Base-by-base conservation (phyloP, 2,113 vertebrate genomes). In the Laticauda laticaudata region DNA sequence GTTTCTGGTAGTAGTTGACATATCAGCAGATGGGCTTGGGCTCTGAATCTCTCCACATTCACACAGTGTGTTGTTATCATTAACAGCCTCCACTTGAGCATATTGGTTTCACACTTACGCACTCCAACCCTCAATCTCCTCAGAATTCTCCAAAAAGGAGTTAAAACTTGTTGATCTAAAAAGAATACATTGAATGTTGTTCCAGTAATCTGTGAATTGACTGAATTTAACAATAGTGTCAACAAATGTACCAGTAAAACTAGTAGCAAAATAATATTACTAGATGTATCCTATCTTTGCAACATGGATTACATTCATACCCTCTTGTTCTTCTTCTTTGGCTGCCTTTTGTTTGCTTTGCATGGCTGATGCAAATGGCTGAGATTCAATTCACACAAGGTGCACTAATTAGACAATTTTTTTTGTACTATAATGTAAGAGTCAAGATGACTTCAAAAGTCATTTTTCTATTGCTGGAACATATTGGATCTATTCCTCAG, bases 401-500 rank as follows among this genome's bases (percentile, higher is more conserved):
- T 95, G 94, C 95, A 95, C 90, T 90, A 96, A 97, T 97, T 95
- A 97, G 93, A 92, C 53, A 92, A 89, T 95, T 95, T 94, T 94
- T 69, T 95, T 94, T 94, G 86, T 88, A 94, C 53, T 75, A 88
- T 55, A 91, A 92, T 34, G 69, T 85, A 93, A 94, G 91, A 0
- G 43, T 93, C 94, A 93, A 92, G 94, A 96, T 94, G 95, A 97
- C 95, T 95, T 95, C 95, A 89, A 69, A 94, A 94, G 85, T 75
- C 93, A 92, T 96, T 95, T 61, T 56, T 91, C 94, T 89, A 14
- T 57, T 92, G 94, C 39, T 96, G 34, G 89, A 96, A 94, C 88
- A 95, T 75, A 90, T 94, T 96, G 95, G 91, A 95, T 91, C 94
- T 94, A 92, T 87, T 95, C 92, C 93, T 96, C 64, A 95, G 92